Evolutionary conservation across 1,140 invertebrate species (phyloP).

Genomic region (Druon quercuslanigerum): DNA sequence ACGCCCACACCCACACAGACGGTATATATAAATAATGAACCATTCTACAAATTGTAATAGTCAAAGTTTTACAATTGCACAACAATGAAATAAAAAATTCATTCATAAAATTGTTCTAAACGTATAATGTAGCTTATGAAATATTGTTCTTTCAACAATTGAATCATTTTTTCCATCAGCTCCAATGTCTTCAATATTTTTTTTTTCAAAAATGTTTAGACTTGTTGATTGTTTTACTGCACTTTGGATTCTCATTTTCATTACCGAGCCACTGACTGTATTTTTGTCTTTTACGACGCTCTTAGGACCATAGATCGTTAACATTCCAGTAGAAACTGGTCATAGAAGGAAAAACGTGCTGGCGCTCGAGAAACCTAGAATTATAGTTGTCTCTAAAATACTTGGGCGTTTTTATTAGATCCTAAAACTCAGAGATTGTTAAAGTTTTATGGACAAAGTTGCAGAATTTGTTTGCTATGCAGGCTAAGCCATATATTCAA

Average conservation of each 20-base stretch:
- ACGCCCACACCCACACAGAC: too few species aligned
- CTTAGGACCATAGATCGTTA: constrained; percentile 1
- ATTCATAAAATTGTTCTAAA: too few species aligned
- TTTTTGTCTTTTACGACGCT: constrained; percentile 12
- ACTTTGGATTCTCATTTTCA: neutral
- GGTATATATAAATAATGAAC: too few species aligned
- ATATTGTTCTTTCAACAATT: too few species aligned
- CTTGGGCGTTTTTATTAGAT: constrained; percentile 1
- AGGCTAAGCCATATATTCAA: neutral
- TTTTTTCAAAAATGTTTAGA: too few species aligned
- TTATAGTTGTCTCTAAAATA: constrained; percentile 12
- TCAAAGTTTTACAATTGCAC: too few species aligned
- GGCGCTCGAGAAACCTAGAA: neutral
- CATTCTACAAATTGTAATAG: too few species aligned
- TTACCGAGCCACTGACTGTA: neutral
- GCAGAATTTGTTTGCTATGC: constrained; percentile 3
- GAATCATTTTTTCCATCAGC: too few species aligned
- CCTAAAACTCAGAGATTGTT: neutral
- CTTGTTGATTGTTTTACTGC: neutral
- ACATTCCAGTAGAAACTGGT: constrained; percentile 11
- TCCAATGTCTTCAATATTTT: too few species aligned
- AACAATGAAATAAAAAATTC: too few species aligned
- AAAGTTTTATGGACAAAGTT: constrained; percentile 16
- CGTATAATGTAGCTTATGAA: too few species aligned
- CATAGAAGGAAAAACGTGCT: constrained; percentile 12